Evolutionary conservation across 2,113 vertebrate genomes (phyloP).

Genomic region (Arenaria interpres): DNA sequence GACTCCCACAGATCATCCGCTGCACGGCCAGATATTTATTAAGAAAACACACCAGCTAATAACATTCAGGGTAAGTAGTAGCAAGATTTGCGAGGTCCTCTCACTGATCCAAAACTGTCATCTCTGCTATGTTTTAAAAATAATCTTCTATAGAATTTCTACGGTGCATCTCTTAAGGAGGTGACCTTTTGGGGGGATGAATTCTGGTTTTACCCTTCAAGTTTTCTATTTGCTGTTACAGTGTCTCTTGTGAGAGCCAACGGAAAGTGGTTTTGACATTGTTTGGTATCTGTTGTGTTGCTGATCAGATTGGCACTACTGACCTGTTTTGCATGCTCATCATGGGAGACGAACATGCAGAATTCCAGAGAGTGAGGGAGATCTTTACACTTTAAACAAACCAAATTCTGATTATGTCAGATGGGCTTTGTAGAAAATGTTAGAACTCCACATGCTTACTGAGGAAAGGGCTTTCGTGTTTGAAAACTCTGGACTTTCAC

Average conservation of each 20-base stretch:
- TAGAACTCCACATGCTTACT: background rate
- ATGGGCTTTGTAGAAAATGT: background rate
- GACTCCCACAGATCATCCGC: background rate
- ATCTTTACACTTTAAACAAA: background rate
- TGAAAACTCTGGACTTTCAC: background rate
- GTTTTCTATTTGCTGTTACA: background rate
- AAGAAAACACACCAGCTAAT: background rate
- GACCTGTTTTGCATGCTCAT: background rate
- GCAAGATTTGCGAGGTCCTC: background rate
- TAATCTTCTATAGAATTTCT: background rate
- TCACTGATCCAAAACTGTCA: background rate
- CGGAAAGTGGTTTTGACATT: background rate
- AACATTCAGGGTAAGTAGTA: background rate
- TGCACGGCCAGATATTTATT: background rate
- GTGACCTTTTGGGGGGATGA: background rate
- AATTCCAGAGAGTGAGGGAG: background rate
- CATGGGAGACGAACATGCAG: background rate
- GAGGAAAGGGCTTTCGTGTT: background rate
- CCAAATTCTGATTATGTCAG: background rate
- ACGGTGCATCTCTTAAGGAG: background rate
- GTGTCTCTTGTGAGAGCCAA: background rate
- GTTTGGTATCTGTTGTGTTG: background rate
- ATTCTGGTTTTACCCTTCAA: background rate
- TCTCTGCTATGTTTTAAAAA: background rate
- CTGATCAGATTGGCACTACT: background rate